Base-by-base conservation (phyloP, 2,888 invertebrate species). In the Microdon myrmicae region DNA sequence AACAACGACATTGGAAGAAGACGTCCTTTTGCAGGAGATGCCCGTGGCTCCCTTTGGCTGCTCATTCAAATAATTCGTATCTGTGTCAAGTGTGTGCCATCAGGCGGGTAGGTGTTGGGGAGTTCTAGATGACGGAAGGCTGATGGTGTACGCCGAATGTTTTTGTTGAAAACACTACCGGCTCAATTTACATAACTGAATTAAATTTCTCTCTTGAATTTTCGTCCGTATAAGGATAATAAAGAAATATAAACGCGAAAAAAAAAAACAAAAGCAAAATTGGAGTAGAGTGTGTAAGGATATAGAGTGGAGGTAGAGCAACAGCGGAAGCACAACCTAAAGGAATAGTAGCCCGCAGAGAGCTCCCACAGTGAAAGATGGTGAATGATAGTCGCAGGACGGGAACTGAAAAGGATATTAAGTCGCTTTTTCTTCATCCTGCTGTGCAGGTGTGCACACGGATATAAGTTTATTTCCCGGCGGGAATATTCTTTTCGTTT, bases 111-210 rank as follows among this genome's bases (percentile, higher is more conserved):
- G 9, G 14, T 23, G 19, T 4, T 13, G 13, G 37, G 43, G 64
- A n/a, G n/a, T n/a, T n/a, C n/a, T n/a, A n/a, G n/a, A n/a, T n/a
- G n/a, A n/a, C n/a, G n/a, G n/a, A n/a, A n/a, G n/a, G n/a, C n/a
- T n/a, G n/a, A n/a, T n/a, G n/a, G n/a, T n/a, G n/a, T n/a, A n/a
- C n/a, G n/a, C n/a, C n/a, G n/a, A n/a, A 64, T 64, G 58, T 64
- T 64, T 64, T 64, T 53, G 58, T 25, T 58, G 47, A 64, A 58
- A 64, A 64, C 64, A 64, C 64, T 64, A 64, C 64, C 64, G 58
- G 64, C 53, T 51, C 58, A 64, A 64, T 64, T 64, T 64, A 58
- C 64, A 64, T 64, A 64, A 64, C 64, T 58, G 64, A 64, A 64
- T 64, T 64, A 64, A 64, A 64, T 64, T 64, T 64, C 64, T 58